phyloP scores from a whole-genome alignment of 37 sponge, comb jelly and placozoan species.

The Aplysina aerophoba region DNA sequence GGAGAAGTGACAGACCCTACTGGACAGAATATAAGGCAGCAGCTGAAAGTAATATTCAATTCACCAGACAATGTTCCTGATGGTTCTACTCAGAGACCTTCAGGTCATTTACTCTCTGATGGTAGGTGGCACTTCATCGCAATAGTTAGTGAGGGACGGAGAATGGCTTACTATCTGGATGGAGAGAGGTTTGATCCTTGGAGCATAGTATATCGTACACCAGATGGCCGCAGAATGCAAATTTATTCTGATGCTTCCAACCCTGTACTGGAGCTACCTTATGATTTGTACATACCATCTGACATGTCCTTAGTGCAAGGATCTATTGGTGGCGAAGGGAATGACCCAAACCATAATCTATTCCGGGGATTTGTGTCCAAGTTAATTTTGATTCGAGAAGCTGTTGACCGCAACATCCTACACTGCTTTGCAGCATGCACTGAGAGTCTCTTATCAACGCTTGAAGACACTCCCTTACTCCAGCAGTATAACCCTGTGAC shows the following conservation, averaged over 20 bases:
- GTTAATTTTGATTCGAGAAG: neutral
- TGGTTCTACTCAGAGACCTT: neutral
- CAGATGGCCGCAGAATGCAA: neutral
- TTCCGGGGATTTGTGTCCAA: neutral
- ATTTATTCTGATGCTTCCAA: neutral
- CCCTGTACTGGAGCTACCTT: neutral
- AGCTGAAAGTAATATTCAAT: slow-evolving; percentile 7
- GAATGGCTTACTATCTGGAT: neutral
- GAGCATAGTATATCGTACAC: neutral
- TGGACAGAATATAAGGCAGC: neutral
- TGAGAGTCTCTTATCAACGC: neutral
- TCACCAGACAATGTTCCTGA: slow-evolving; percentile 23
- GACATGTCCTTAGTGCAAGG: neutral
- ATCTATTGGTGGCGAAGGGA: slow-evolving; percentile 22
- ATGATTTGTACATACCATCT: slow-evolving; percentile 18
- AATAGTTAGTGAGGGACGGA: slow-evolving; percentile 1
- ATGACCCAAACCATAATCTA: slow-evolving; percentile 16
- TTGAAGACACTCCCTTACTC: neutral
- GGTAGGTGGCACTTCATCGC: slow-evolving; percentile 27
- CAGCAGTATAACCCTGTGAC: slow-evolving; percentile 11
- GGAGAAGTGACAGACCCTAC: neutral
- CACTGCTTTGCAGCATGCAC: slow-evolving; percentile 12
- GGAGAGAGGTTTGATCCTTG: neutral
- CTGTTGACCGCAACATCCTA: neutral
- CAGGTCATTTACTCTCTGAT: neutral